phyloP scores from a whole-genome alignment of 1,140 invertebrate species.

The Leptinotarsa undecemlineata region DNA sequence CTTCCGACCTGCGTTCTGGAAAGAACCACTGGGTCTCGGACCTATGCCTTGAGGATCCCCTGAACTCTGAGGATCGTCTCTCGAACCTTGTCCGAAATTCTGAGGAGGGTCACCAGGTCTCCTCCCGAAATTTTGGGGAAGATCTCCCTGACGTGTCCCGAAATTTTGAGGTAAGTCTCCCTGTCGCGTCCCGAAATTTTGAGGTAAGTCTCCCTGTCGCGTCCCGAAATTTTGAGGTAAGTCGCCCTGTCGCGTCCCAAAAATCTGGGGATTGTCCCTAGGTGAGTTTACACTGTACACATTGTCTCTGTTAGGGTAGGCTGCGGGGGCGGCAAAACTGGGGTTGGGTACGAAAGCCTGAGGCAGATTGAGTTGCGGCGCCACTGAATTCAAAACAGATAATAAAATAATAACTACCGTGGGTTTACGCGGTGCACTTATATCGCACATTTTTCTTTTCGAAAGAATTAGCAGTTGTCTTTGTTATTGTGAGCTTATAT shows the following conservation, averaged over 20 bases:
- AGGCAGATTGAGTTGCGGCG: slow-evolving; percentile 7
- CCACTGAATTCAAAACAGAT: slow-evolving; percentile 4
- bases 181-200: background rate
- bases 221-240: background rate
- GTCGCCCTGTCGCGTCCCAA: background rate
- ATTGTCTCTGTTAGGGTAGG: background rate
- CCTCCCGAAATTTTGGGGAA: background rate
- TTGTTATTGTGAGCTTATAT: background rate
- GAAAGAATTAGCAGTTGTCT: background rate
- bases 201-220: background rate
- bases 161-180: slow-evolving; percentile 14
- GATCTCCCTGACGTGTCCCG: background rate
- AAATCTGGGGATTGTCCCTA: background rate
- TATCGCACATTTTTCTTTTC: slow-evolving; percentile 26
- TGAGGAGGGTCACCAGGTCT: background rate
- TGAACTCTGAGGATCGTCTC: background rate
- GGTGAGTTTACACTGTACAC: slow-evolving; percentile 11
- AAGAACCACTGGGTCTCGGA: background rate
- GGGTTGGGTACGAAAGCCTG: slow-evolving; percentile 15
- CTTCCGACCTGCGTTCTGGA: background rate
- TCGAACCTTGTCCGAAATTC: background rate
- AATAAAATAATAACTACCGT: slow-evolving; percentile 10
- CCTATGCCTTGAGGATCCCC: background rate
- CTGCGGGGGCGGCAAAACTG: background rate
- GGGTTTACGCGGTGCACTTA: slow-evolving; percentile 18